Percentiles rank a stretch among this genome's conserved stretches.
Conservation (phyloP, 2,888 invertebrate genomes). For the Brachynemurus nebulosus region DNA sequence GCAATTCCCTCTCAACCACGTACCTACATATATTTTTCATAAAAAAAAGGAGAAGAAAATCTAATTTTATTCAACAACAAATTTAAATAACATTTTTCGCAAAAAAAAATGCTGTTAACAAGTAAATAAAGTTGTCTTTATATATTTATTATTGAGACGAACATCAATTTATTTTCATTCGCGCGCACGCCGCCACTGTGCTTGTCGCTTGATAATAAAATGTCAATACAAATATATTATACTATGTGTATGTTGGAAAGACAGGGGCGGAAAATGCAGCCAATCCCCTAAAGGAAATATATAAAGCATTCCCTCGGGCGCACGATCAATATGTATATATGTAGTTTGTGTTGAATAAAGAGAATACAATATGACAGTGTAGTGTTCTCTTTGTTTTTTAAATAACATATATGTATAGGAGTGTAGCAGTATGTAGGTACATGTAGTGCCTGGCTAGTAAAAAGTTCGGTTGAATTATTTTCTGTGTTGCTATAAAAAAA, state of each 20-base stretch:
- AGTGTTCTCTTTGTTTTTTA: background rate
- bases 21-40: too few relatives aligned
- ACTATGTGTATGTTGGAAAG: too few relatives aligned
- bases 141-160: conserved; percentile 1
- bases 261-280: conserved; percentile 1
- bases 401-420: background rate
- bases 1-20: too few relatives aligned
- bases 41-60: background rate
- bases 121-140: conserved; percentile 1
- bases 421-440: too few relatives aligned
- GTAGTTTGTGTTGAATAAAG: background rate
- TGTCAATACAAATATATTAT: background rate
- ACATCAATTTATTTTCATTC: background rate
- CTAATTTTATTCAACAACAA: background rate
- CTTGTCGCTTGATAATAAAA: conserved; percentile 1
- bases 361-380: background rate
- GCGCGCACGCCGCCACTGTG: background rate
- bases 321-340: background rate
- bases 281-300: conserved; percentile 1
- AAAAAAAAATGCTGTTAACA: background rate
- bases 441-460: too few relatives aligned
- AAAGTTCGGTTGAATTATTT: conserved; percentile 1
- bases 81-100: conserved; percentile 1
- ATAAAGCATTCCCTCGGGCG: background rate
- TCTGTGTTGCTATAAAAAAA: conserved; percentile 1